A percentile compares a stretch with the other conserved stretches of the same genome.
Conservation (phyloP, 2,888 invertebrate genomes). For the Trissolcus japonicus region DNA sequence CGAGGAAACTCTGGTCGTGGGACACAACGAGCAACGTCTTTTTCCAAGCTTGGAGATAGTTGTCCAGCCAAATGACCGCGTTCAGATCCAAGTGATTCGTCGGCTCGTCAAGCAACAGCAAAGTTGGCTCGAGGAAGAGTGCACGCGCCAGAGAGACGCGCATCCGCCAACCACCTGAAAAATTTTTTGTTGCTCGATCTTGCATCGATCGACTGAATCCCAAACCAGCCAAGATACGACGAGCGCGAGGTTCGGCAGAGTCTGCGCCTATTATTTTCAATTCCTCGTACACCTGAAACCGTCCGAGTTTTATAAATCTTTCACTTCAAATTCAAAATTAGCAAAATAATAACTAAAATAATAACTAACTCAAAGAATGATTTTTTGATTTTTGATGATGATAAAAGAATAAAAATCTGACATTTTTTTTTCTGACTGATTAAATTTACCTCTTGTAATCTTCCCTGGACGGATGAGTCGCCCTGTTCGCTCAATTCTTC, state of each 20-base stretch:
- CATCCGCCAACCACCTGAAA: constrained; percentile 99
- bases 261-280: constrained; percentile 97
- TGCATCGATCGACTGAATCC: constrained; percentile 95
- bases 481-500: constrained; percentile 86
- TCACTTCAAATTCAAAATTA: background rate
- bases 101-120: constrained; percentile 98
- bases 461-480: constrained; percentile 84
- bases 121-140: constrained; percentile 96
- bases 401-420: no score
- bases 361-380: no score
- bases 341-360: background rate
- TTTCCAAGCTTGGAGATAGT: constrained; percentile 98
- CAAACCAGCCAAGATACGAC: constrained; percentile 97
- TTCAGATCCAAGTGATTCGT: constrained; percentile 99
- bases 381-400: no score
- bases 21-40: constrained; percentile 98
- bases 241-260: constrained; percentile 96
- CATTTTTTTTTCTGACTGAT: no score
- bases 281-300: constrained; percentile 87
- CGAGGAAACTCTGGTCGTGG: constrained; percentile 99
- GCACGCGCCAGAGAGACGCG: constrained; percentile 97
- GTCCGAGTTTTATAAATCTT: background rate
- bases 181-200: constrained; percentile 91
- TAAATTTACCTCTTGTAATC: constrained; percentile 84
- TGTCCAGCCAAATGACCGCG: constrained; percentile 99